phyloP scores from a whole-genome alignment of 2,113 vertebrate species.

The Urocynchramus pylzowi region DNA sequence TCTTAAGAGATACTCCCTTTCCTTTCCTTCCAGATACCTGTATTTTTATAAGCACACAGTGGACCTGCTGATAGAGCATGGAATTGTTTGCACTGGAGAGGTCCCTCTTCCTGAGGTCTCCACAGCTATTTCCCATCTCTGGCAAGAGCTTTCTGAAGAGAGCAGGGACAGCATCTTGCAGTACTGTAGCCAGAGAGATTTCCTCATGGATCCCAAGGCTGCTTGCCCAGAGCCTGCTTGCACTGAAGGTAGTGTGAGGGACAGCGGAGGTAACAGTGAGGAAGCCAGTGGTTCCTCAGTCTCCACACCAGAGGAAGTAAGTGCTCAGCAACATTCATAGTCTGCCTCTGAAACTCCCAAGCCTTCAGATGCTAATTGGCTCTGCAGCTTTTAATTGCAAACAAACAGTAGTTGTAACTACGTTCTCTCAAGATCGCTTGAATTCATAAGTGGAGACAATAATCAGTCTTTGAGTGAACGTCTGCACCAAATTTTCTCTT shows the following conservation, averaged over 20 bases:
- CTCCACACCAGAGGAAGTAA: conserved; percentile 78
- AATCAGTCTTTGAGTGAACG: not conserved
- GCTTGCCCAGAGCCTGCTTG: not conserved
- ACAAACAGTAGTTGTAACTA: not conserved
- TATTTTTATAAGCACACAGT: conserved; percentile 80
- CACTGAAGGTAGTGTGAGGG: conserved; percentile 44
- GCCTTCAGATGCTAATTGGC: not conserved
- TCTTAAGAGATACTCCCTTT: conserved; percentile 14
- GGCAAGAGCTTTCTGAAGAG: conserved; percentile 78
- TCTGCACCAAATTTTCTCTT: not conserved
- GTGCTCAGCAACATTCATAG: not conserved
- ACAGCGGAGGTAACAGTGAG: conserved; percentile 72
- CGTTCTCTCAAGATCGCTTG: not conserved
- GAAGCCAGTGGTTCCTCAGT: conserved; percentile 69
- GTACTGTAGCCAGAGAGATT: conserved; percentile 55
- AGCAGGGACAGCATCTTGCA: conserved; percentile 64
- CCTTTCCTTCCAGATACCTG: conserved; percentile 76
- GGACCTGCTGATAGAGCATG: conserved; percentile 72
- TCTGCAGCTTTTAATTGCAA: not conserved
- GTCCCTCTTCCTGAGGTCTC: conserved; percentile 75
- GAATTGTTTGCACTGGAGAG: conserved; percentile 69
- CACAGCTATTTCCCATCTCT: conserved; percentile 78
- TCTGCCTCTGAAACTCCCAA: not conserved
- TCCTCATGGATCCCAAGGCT: not conserved
- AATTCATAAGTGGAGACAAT: not conserved